Evolutionary conservation across 2,888 invertebrate genomes (phyloP).

Genomic region (Parnassius orleans): DNA sequence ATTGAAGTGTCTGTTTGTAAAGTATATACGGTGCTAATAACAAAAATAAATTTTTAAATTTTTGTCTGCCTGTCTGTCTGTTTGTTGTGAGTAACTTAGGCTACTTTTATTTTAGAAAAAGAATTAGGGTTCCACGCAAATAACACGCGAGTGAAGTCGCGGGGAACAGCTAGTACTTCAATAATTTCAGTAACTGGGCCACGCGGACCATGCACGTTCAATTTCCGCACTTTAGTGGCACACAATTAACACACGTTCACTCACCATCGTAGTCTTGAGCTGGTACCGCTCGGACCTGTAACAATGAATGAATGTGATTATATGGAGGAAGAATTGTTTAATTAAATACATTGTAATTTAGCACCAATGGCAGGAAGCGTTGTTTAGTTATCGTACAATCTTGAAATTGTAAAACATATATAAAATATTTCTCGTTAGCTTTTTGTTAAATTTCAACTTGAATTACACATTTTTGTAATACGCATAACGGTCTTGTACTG

Average conservation of each 20-base stretch:
- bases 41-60: too few relatives aligned
- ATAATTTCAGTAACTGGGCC: neutral
- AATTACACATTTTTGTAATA: too few relatives aligned
- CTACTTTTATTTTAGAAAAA: too few relatives aligned
- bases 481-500: too few relatives aligned
- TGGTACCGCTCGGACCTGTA: constrained; percentile 64
- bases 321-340: constrained; percentile 45
- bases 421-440: neutral
- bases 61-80: too few relatives aligned
- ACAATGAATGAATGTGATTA: constrained; percentile 60
- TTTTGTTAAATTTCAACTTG: too few relatives aligned
- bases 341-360: constrained; percentile 51
- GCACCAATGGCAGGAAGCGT: constrained; percentile 27
- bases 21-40: too few relatives aligned
- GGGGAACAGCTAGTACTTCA: too few relatives aligned
- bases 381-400: constrained; percentile 17
- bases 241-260: constrained; percentile 32
- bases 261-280: constrained; percentile 80
- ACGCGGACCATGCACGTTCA: neutral
- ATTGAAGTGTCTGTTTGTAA: too few relatives aligned
- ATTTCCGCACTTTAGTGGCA: constrained; percentile 2
- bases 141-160: too few relatives aligned
- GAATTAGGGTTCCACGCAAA: too few relatives aligned
- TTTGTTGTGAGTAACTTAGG: too few relatives aligned
- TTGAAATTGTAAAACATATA: constrained; percentile 9